A percentile compares a stretch with the other conserved stretches of the same genome.
Conservation (phyloP, 2,888 invertebrate species). For the Caenorhabditis panamensis region DNA sequence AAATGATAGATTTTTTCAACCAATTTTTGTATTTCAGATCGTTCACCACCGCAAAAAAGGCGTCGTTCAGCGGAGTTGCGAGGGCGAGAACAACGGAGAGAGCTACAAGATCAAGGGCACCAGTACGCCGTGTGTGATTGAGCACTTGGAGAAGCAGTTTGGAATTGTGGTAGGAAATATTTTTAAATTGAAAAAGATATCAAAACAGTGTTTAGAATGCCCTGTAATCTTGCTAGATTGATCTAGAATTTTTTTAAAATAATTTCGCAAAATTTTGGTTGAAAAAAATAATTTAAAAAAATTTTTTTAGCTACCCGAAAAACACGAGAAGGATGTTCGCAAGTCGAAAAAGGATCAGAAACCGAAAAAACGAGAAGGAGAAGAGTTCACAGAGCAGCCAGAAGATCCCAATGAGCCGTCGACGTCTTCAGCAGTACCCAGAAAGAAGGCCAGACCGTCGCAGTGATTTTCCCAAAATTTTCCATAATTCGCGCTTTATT, state of each 20-base stretch:
- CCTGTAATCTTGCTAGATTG: too few species aligned
- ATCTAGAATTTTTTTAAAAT: too few species aligned
- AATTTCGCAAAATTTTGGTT: too few species aligned
- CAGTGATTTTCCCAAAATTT: not conserved
- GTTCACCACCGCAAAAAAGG: not conserved
- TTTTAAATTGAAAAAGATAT: too few species aligned
- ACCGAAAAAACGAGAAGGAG: not conserved
- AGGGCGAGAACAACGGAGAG: conserved; percentile 44
- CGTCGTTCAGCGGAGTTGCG: conserved; percentile 24
- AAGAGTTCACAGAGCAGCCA: not conserved
- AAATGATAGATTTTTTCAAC: not conserved
- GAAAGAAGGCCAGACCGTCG: not conserved
- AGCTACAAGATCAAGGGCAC: conserved; percentile 33
- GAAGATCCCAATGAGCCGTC: conserved; percentile 27
- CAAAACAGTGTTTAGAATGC: too few species aligned
- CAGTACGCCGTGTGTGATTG: conserved; percentile 29
- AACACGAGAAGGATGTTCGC: too few species aligned
- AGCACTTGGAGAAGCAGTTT: conserved; percentile 16
- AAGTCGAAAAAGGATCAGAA: too few species aligned
- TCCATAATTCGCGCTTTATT: not conserved
- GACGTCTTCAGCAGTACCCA: conserved; percentile 8
- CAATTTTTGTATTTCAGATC: not conserved
- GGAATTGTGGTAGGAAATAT: too few species aligned
- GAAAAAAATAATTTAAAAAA: not conserved
- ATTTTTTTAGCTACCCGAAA: not conserved